A percentile compares a stretch with the other conserved stretches of the same genome.
These are phyloP conservation scores for Phoeniculus purpureus DNA, from an alignment of 2,797 vertebrate genomes.

Conservation along the genomic window DNA sequence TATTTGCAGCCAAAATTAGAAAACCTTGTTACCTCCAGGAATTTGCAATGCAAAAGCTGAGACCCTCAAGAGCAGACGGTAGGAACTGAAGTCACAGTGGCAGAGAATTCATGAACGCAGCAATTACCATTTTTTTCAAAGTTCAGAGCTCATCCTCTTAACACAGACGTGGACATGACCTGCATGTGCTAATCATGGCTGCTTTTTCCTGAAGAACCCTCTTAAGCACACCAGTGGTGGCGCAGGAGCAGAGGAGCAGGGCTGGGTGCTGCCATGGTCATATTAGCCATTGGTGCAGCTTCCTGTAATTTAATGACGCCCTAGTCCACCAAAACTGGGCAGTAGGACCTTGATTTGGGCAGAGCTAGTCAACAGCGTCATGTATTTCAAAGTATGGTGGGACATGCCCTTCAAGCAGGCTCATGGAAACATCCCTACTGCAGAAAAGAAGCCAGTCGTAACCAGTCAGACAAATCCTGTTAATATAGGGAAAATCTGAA, in stretches of 20 bases:
- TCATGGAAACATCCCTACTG: neutral
- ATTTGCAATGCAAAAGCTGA: neutral
- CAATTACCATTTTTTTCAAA: neutral
- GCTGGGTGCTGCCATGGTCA: neutral
- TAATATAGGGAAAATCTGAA: neutral
- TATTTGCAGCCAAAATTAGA: conserved; percentile 23
- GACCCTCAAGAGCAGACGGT: neutral
- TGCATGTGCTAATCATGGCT: accelerated
- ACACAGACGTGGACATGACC: accelerated
- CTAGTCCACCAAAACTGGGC: neutral
- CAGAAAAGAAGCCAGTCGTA: neutral
- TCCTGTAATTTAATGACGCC: neutral
- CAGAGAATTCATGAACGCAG: neutral
- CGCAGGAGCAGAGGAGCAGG: neutral
- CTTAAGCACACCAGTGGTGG: accelerated
- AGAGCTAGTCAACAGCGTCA: neutral
- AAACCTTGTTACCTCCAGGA: conserved; percentile 8
- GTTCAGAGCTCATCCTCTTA: neutral
- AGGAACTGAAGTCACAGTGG: neutral
- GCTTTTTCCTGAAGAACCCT: neutral
- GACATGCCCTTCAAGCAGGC: neutral
- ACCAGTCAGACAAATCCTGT: neutral
- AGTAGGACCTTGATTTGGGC: neutral
- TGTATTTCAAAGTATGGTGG: neutral
- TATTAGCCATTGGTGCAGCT: neutral